phyloP scores from a whole-genome alignment of 2,113 vertebrate species.

The Aegithalos caudatus region DNA sequence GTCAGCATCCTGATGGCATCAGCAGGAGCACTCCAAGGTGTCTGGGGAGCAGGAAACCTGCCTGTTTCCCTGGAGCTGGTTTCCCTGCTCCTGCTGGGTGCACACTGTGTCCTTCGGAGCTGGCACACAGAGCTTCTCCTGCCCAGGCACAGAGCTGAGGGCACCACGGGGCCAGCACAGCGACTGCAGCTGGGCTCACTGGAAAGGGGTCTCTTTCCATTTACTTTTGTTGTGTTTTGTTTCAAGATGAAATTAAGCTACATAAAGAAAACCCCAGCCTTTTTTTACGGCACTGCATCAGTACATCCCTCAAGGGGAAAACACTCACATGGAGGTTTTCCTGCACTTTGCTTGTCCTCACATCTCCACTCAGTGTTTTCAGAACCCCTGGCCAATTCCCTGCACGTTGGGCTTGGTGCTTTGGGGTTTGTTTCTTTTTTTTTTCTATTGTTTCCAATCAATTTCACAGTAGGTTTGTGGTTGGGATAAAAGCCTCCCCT shows the following conservation, averaged over 20 bases:
- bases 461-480: neutral
- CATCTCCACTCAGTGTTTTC: neutral
- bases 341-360: constrained; percentile 8
- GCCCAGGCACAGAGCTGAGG: neutral
- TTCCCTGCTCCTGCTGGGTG: fast-evolving
- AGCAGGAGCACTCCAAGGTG: fast-evolving
- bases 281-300: constrained; percentile 42
- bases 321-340: constrained; percentile 5
- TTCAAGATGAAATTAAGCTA: constrained; percentile 58
- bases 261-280: neutral
- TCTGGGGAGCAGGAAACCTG: neutral
- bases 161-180: neutral
- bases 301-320: constrained; percentile 37
- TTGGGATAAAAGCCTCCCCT: neutral
- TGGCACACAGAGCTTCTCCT: neutral
- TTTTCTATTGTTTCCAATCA: neutral
- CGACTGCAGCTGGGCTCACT: neutral
- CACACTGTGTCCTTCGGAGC: fast-evolving
- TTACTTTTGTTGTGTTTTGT: constrained; percentile 40
- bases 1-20: neutral
- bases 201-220: neutral
- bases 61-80: fast-evolving
- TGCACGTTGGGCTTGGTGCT: neutral
- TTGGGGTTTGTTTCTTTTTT: neutral
- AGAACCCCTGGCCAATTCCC: neutral